Conservation (phyloP, 2,888 invertebrate genomes). For the Monoplex corrugatus region DNA sequence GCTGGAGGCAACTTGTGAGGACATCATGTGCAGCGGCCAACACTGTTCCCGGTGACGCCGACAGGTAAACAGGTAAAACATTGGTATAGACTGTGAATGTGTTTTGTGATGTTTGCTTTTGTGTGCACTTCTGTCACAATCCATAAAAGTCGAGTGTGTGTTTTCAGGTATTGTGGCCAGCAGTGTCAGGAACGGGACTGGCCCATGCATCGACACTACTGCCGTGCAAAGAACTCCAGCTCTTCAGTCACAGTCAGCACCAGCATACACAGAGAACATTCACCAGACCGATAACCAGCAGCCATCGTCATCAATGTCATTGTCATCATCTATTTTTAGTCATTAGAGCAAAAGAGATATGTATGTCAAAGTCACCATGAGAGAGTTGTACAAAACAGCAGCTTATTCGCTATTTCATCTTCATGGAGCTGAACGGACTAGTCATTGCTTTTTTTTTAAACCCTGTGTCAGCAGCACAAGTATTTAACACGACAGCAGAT, state of each 20-base stretch:
- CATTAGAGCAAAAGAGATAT: neutral
- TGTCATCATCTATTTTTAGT: neutral
- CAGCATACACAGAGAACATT: neutral
- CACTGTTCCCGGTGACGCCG: too few relatives aligned
- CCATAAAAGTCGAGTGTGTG: too few relatives aligned
- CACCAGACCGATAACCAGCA: conserved; percentile 45
- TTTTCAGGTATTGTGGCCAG: conserved; percentile 82
- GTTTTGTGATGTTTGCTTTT: neutral
- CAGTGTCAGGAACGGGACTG: conserved; percentile 83
- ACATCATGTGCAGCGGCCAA: too few relatives aligned
- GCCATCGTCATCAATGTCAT: neutral
- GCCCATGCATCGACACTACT: conserved; percentile 82
- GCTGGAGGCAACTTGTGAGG: too few relatives aligned
- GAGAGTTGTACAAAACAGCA: neutral
- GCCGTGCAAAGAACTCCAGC: conserved; percentile 74
- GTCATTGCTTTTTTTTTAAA: neutral
- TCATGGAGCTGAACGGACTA: neutral
- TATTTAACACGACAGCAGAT: too few relatives aligned
- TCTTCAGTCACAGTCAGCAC: neutral
- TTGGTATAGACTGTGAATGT: too few relatives aligned
- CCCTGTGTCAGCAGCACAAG: neutral
- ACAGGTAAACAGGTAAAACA: too few relatives aligned
- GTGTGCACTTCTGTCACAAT: neutral
- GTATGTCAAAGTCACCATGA: neutral
- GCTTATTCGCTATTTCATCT: neutral